phyloP scores from a whole-genome alignment of 1,140 invertebrate species.

The Euwallacea fornicatus region DNA sequence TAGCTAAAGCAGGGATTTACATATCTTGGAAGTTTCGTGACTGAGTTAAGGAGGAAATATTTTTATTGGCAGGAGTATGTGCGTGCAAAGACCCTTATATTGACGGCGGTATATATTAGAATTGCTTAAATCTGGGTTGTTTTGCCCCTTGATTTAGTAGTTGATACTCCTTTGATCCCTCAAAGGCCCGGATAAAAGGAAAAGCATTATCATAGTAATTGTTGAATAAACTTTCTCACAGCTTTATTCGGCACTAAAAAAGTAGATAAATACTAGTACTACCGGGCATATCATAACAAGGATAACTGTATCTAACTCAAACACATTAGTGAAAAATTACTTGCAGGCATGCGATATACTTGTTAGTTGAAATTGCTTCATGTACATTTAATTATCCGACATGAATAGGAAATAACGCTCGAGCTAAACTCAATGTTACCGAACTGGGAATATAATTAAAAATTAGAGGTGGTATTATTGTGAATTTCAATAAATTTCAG shows the following conservation, averaged over 20 bases:
- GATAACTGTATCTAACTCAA: conserved; percentile 8
- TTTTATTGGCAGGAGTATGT: conserved; percentile 13
- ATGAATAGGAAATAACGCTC: conserved; percentile 13
- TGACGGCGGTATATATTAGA: conserved; percentile 12
- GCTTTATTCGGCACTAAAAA: neutral
- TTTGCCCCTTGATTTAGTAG: neutral
- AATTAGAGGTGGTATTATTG: neutral
- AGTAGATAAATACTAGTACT: neutral
- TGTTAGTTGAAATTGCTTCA: conserved; percentile 25
- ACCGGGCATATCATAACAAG: neutral
- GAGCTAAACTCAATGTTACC: neutral
- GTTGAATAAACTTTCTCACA: neutral
- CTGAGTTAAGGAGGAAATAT: conserved; percentile 13
- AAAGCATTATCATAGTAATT: no score
- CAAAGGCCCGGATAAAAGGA: no score
- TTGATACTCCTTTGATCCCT: neutral
- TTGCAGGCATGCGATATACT: conserved; percentile 25
- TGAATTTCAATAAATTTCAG: neutral
- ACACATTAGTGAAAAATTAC: conserved; percentile 14
- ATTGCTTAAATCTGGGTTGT: conserved; percentile 6
- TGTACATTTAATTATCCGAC: conserved; percentile 18
- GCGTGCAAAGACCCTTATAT: conserved; percentile 3
- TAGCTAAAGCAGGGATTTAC: conserved; percentile 15
- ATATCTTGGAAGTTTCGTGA: conserved; percentile 15
- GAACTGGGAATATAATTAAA: neutral